Evolutionary conservation across 2,888 invertebrate genomes (phyloP).

Genomic region (Choristoneura rosaceana): DNA sequence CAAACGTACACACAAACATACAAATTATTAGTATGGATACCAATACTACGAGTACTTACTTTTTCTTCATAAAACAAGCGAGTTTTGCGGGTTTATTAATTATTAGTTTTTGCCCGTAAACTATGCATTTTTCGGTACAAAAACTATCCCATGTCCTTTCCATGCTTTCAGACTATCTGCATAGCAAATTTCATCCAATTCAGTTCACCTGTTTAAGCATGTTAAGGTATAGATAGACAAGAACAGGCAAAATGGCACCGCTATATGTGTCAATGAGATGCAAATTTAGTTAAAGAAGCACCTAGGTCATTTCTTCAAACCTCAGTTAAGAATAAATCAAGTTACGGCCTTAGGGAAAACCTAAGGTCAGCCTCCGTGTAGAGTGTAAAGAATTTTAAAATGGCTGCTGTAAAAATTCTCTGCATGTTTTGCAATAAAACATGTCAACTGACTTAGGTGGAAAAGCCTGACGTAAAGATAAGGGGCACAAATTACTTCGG

Average conservation of each 20-base stretch:
- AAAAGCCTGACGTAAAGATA: constrained; percentile 24
- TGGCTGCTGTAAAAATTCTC: constrained; percentile 12
- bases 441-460: constrained; percentile 2
- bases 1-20: too few species aligned
- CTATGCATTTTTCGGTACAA: too few species aligned
- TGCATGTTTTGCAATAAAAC: constrained; percentile 21
- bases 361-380: constrained; percentile 11
- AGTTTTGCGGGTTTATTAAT: too few species aligned
- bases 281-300: constrained; percentile 13
- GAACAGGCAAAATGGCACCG: constrained; percentile 29
- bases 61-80: too few species aligned
- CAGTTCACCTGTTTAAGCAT: too few species aligned
- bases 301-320: constrained; percentile 39
- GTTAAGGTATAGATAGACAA: background rate
- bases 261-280: constrained; percentile 28
- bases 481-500: background rate
- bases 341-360: constrained; percentile 31
- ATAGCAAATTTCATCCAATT: too few species aligned
- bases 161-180: too few species aligned
- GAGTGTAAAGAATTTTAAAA: constrained; percentile 38
- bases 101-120: too few species aligned
- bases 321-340: constrained; percentile 27
- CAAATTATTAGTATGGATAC: too few species aligned
- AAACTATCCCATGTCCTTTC: too few species aligned
- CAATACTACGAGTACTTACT: too few species aligned